A percentile compares a stretch with the other conserved stretches of the same genome.
phyloP scores from a whole-genome alignment of 2,113 vertebrate genomes.

The Glaucomys volans region DNA sequence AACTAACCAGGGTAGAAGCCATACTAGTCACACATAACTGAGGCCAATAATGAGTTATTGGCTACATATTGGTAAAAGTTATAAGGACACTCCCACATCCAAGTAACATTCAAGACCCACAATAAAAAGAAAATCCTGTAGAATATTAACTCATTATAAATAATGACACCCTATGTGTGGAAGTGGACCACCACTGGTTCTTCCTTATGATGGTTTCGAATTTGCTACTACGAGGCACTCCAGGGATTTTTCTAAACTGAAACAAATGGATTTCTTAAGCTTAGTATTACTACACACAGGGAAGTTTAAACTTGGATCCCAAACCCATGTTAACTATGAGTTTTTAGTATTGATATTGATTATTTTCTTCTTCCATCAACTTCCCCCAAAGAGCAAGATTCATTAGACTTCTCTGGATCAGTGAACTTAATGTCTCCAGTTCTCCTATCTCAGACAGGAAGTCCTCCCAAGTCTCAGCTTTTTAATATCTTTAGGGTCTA shows the following conservation, averaged over 20 bases:
- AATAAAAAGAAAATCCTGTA: not conserved
- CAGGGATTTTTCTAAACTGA: not conserved
- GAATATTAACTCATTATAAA: not conserved
- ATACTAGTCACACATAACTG: not conserved
- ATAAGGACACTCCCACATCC: not conserved
- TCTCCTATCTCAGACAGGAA: not conserved
- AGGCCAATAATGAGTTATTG: not conserved
- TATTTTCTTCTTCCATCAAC: not conserved
- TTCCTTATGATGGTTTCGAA: not conserved
- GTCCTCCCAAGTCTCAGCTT: not conserved
- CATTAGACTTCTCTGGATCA: not conserved
- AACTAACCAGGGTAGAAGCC: not conserved
- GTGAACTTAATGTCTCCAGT: not conserved
- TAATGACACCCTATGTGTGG: not conserved
- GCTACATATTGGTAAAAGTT: not conserved
- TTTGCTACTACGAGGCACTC: not conserved
- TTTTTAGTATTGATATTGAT: not conserved
- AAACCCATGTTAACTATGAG: not conserved
- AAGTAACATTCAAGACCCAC: not conserved
- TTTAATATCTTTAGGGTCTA: not conserved
- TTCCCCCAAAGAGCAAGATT: not conserved
- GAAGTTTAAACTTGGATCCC: not conserved
- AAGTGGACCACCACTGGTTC: not conserved
- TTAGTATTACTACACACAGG: not conserved
- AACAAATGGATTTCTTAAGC: not conserved